These are phyloP conservation scores for Coilia nasus DNA, from an alignment of 2,797 vertebrate genomes.

Conservation along the genomic window DNA sequence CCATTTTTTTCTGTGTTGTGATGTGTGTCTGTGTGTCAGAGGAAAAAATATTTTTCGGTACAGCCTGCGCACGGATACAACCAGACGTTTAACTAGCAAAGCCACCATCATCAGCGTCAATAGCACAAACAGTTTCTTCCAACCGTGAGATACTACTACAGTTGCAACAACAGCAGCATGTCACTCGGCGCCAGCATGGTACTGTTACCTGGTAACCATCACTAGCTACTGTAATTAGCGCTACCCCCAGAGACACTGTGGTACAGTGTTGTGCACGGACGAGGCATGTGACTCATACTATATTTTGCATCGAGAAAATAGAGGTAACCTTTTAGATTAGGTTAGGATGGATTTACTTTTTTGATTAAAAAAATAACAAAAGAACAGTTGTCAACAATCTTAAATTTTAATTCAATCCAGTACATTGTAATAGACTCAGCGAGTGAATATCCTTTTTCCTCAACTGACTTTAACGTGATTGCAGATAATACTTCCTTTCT, in stretches of 20 bases:
- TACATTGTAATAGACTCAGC: constrained; percentile 33
- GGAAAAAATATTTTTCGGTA: constrained; percentile 70
- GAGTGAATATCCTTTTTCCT: constrained; percentile 17
- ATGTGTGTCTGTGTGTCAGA: constrained; percentile 70
- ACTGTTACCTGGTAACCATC: constrained; percentile 55
- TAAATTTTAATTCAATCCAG: constrained; percentile 41
- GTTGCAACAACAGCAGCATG: constrained; percentile 57
- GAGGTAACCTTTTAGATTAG: constrained; percentile 51
- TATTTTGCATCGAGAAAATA: constrained; percentile 60
- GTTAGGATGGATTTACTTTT: constrained; percentile 23
- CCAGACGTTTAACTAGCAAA: constrained; percentile 49
- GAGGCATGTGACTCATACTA: constrained; percentile 68
- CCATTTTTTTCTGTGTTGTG: constrained; percentile 72
- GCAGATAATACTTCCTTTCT: constrained; percentile 54
- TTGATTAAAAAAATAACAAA: constrained; percentile 46
- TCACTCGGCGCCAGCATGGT: constrained; percentile 59
- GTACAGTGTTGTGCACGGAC: constrained; percentile 57
- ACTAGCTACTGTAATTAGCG: constrained; percentile 51
- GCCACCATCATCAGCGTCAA: constrained; percentile 60
- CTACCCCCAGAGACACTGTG: constrained; percentile 53
- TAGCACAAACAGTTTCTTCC: constrained; percentile 63
- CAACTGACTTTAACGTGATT: constrained; percentile 52
- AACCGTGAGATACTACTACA: constrained; percentile 47
- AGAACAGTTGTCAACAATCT: constrained; percentile 43
- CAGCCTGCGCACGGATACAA: constrained; percentile 60